phyloP scores from a whole-genome alignment of 2,888 invertebrate species.

The Willowsia nigromaculata region DNA sequence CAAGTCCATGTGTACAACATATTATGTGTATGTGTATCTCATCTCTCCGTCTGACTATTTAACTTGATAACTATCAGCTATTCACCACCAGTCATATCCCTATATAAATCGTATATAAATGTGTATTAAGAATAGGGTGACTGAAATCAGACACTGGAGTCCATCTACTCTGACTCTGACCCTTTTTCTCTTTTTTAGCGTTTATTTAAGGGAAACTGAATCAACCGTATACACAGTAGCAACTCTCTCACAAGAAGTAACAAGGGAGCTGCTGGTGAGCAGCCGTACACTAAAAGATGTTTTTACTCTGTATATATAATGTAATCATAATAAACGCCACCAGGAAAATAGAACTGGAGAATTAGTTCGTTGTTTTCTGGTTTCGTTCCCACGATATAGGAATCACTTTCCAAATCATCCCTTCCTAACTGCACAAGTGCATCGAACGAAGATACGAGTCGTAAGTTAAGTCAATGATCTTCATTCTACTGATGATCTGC shows the following conservation, averaged over 20 bases:
- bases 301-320: slow-evolving; percentile 35
- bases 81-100: neutral
- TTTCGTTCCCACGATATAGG: slow-evolving; percentile 66
- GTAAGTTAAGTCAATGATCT: slow-evolving; percentile 66
- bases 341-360: slow-evolving; percentile 43
- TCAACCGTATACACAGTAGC: slow-evolving; percentile 43
- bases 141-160: slow-evolving; percentile 50
- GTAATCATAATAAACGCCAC: slow-evolving; percentile 61
- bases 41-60: slow-evolving; percentile 21
- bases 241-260: slow-evolving; percentile 33
- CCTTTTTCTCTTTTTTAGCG: slow-evolving; percentile 40
- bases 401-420: slow-evolving; percentile 3
- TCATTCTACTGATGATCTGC: neutral
- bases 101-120: neutral
- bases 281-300: slow-evolving; percentile 44
- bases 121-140: neutral
- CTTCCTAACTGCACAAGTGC: slow-evolving; percentile 3
- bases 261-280: slow-evolving; percentile 59
- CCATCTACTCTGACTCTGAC: slow-evolving; percentile 44
- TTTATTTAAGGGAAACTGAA: slow-evolving; percentile 45
- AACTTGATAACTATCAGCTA: slow-evolving; percentile 35
- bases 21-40: slow-evolving; percentile 17
- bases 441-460: neutral
- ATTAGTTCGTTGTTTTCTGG: slow-evolving; percentile 65
- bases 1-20: slow-evolving; percentile 32